These are phyloP conservation scores for Antennarius striatus DNA, from an alignment of 2,113 vertebrate genomes.

Conservation along the genomic window DNA sequence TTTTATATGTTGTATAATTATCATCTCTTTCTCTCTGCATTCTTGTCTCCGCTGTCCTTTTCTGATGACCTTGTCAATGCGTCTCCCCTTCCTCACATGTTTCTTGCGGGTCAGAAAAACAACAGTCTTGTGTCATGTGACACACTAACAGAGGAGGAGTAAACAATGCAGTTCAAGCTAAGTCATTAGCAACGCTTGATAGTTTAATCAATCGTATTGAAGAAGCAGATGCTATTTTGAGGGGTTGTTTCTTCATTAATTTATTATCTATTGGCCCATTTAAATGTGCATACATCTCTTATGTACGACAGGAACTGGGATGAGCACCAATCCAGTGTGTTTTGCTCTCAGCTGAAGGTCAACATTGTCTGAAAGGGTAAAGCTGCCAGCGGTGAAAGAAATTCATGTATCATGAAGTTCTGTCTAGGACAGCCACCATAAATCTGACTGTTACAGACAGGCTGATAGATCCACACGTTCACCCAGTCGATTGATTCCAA, in stretches of 20 bases:
- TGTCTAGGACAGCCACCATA: neutral
- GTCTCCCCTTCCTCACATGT: conserved; percentile 23
- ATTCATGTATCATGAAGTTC: neutral
- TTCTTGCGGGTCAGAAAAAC: conserved; percentile 24
- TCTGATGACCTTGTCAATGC: conserved; percentile 52
- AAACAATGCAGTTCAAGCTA: conserved; percentile 55
- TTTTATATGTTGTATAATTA: neutral
- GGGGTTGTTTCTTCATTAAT: conserved; percentile 2
- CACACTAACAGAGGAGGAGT: conserved; percentile 21
- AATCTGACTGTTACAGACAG: neutral
- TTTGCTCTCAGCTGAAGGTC: neutral
- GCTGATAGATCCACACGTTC: conserved; percentile 23
- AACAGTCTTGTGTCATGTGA: conserved; percentile 42
- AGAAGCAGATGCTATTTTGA: conserved; percentile 10
- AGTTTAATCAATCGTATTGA: conserved; percentile 31
- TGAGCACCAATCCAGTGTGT: neutral
- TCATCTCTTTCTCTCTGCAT: conserved; percentile 12
- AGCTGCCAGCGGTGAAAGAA: too few relatives aligned
- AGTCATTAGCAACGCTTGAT: conserved; percentile 60
- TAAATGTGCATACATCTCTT: conserved; percentile 4
- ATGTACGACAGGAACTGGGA: neutral
- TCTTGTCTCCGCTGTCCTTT: neutral
- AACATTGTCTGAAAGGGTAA: too few relatives aligned
- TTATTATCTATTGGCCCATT: neutral
- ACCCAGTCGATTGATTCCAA: too few relatives aligned